A percentile compares a stretch with the other conserved stretches of the same genome.
phyloP scores from a whole-genome alignment of 2,113 vertebrate species.

The Rhabdomys dilectus region DNA sequence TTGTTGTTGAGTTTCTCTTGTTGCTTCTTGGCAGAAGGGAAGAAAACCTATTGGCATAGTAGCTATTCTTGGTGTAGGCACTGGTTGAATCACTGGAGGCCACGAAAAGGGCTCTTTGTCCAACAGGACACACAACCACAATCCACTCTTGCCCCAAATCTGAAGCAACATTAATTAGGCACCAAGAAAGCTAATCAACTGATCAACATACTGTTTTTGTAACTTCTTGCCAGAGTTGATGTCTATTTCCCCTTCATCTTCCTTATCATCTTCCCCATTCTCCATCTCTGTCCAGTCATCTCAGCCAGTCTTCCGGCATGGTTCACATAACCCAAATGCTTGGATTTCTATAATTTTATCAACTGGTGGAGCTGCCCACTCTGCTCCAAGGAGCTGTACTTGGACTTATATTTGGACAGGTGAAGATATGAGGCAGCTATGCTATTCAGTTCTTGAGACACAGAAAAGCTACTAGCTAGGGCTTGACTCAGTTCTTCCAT shows the following conservation, averaged over 20 bases:
- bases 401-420: conserved; percentile 94
- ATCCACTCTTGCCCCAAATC: conserved; percentile 95
- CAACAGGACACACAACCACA: conserved; percentile 94
- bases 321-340: conserved; percentile 96
- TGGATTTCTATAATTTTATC: conserved; percentile 93
- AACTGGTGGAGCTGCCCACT: conserved; percentile 91
- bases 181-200: conserved; percentile 98
- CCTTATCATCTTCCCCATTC: conserved; percentile 88
- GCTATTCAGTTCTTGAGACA: conserved; percentile 92
- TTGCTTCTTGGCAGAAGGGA: conserved; percentile 96
- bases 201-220: conserved; percentile 94
- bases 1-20: conserved; percentile 89
- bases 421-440: conserved; percentile 93
- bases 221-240: conserved; percentile 91
- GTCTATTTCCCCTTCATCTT: conserved; percentile 93
- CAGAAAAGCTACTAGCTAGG: conserved; percentile 90
- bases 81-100: conserved; percentile 96
- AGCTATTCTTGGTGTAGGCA: conserved; percentile 96
- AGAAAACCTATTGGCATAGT: conserved; percentile 96
- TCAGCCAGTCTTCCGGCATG: conserved; percentile 94
- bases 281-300: conserved; percentile 94
- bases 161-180: conserved; percentile 95
- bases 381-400: conserved; percentile 92
- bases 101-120: conserved; percentile 94
- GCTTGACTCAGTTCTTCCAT: conserved; percentile 94